A percentile compares a stretch with the other conserved stretches of the same genome.
Conservation (phyloP, 2,113 vertebrate genomes). For the Amphiprion percula region DNA sequence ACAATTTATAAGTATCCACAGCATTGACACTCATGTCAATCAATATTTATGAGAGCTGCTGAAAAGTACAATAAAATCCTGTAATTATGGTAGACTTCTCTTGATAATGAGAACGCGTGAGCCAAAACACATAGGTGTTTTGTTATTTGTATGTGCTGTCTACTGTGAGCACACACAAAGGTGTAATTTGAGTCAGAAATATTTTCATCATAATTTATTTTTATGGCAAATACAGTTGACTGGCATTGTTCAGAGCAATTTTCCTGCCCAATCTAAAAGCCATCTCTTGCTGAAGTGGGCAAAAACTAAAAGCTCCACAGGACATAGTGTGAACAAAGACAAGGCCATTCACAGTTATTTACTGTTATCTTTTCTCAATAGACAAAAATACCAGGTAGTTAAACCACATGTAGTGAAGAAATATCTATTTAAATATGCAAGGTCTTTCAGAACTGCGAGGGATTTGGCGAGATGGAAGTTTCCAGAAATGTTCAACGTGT, state of each 20-base stretch:
- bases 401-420: neutral
- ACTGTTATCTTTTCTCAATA: neutral
- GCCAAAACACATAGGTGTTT: neutral
- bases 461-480: neutral
- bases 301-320: slow-evolving; percentile 3
- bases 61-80: slow-evolving; percentile 10
- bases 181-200: neutral
- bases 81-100: neutral
- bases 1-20: neutral
- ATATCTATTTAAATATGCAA: neutral
- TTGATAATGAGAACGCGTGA: slow-evolving; percentile 10
- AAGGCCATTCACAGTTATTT: neutral
- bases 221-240: slow-evolving; percentile 7
- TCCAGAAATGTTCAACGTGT: neutral
- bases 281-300: neutral
- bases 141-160: slow-evolving; percentile 9
- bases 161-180: slow-evolving; percentile 3
- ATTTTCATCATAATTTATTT: neutral
- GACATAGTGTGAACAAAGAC: neutral
- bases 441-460: neutral
- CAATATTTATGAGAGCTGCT: neutral
- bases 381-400: neutral
- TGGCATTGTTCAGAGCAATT: slow-evolving; percentile 9
- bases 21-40: neutral
- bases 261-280: slow-evolving; percentile 9